Conservation (phyloP, 1,140 invertebrate genomes). For the Argopecten irradians region DNA sequence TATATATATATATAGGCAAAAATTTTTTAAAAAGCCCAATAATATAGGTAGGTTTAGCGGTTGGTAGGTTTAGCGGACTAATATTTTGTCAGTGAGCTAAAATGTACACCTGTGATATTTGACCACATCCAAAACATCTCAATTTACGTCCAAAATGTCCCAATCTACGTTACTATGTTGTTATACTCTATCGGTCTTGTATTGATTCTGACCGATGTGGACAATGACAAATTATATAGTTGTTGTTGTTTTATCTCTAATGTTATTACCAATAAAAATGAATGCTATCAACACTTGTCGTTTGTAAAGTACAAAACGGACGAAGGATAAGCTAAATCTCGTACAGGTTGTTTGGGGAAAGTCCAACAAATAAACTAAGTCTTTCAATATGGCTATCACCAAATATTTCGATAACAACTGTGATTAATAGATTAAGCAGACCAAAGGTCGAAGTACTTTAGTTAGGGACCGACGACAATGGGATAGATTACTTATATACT, state of each 20-base stretch:
- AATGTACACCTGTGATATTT: no score
- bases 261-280: neutral
- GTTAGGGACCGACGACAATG: neutral
- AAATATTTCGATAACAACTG: neutral
- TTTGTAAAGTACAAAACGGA: neutral
- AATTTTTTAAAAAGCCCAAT: no score
- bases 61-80: no score
- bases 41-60: no score
- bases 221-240: neutral
- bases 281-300: neutral
- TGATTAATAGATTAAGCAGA: neutral
- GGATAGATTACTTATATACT: neutral
- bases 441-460: neutral
- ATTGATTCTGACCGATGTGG: no score
- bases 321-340: neutral
- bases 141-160: no score
- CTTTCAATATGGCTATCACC: neutral
- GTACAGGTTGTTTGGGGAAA: neutral
- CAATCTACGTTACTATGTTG: no score
- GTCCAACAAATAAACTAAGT: neutral
- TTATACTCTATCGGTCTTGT: no score
- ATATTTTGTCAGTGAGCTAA: no score
- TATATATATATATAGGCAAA: no score
- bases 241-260: neutral
- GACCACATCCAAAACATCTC: no score